Base-by-base conservation (phyloP, 2,113 vertebrate genomes). In the Engystomops pustulosus region DNA sequence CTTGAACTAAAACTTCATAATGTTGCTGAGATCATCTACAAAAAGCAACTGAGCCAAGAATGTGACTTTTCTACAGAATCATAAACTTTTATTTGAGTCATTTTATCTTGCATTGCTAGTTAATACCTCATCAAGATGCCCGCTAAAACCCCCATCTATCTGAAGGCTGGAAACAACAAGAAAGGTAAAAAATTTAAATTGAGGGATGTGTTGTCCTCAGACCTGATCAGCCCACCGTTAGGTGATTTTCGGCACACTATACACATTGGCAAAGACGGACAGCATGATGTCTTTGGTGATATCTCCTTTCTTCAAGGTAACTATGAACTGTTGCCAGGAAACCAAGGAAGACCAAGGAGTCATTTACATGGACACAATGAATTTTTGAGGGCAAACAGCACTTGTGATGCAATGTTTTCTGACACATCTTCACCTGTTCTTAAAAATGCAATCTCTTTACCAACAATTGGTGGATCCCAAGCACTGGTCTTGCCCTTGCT, bases 161-260 rank as follows among this genome's bases (percentile, higher is more conserved):
- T 99, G 87, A 99, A 99, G 90, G 95, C 97, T 18, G 95, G 88
- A 90, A 97, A 95, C 85, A 96, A 87, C 86, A 99, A 98, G 89
- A 99, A 96, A 89, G 98, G 98, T n/a, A 99, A 98, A 88, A 99
- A 99, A 90, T 96, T 96, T 88, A 96, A 96, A 85, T 90, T 99
- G 85, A 94, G 98, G 85, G 98, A 99, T 88, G 97, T 99, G 68
- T 89, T 99, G 89, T 99, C 97, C 85, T 96, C 98, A 0, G 98
- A 99, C 87, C 97, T 99, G 96, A 99, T 99, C 82, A 99, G 98
- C 75, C 98, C 98, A 4, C 98, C 98, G 2, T 94, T 99, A 0
- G 98, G 98, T 62, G 98, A 99, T 90, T 99, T 99, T 85, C 97
- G 98, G 25, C 98, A 99, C 88, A 99, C 98, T 36, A 95, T 99